Conservation (phyloP, 1,140 invertebrate genomes). For the Rhagoletis zephyria region DNA sequence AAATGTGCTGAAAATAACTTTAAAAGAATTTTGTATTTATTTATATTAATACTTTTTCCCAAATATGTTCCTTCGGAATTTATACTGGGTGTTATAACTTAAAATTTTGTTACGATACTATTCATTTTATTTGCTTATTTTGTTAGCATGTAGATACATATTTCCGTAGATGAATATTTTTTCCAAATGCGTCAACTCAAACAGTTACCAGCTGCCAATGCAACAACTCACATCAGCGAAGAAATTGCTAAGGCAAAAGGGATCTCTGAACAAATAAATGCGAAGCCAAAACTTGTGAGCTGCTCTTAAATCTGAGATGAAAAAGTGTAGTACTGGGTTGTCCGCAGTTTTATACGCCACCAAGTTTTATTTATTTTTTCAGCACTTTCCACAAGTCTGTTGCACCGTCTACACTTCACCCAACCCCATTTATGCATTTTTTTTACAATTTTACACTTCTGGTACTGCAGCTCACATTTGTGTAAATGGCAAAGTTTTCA, state of each 20-base stretch:
- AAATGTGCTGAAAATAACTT: too few relatives aligned
- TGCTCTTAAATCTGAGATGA: background rate
- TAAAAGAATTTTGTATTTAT: too few relatives aligned
- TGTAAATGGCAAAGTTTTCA: constrained; percentile 10
- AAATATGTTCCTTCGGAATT: background rate
- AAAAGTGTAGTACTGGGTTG: background rate
- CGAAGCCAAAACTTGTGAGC: background rate
- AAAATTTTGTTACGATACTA: too few relatives aligned
- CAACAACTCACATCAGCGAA: background rate
- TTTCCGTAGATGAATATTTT: background rate
- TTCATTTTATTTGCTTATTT: too few relatives aligned
- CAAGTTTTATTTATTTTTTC: background rate
- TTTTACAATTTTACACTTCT: background rate
- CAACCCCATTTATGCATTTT: background rate
- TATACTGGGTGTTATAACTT: too few relatives aligned
- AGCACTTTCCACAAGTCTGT: background rate
- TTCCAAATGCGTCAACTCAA: background rate
- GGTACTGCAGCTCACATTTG: background rate
- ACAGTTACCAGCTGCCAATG: background rate
- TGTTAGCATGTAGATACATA: background rate
- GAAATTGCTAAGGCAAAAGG: background rate
- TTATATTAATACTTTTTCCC: background rate
- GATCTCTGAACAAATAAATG: background rate
- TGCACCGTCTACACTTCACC: background rate
- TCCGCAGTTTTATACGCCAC: background rate